A percentile compares a stretch with the other conserved stretches of the same genome.
Evolutionary conservation across 2,888 invertebrate genomes (phyloP).

Genomic region (Chydorus sphaericus): DNA sequence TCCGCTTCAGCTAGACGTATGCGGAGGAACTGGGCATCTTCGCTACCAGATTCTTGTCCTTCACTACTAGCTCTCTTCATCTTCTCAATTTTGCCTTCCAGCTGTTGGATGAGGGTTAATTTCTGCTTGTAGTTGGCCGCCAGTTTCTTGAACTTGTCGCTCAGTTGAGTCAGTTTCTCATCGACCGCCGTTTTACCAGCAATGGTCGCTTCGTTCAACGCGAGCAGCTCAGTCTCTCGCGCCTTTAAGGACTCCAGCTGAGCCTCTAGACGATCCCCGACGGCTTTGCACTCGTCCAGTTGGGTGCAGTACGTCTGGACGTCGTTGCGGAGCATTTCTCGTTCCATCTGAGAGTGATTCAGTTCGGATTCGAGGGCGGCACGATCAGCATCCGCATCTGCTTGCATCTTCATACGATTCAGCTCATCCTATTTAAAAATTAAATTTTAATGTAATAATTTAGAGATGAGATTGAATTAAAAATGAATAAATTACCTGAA

Average conservation of each 20-base stretch:
- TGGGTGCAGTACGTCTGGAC: not conserved
- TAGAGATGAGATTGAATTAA: not conserved
- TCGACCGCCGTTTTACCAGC: not conserved
- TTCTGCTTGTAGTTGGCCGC: conserved; percentile 48
- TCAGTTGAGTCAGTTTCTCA: conserved; percentile 68
- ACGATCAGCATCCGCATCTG: not conserved
- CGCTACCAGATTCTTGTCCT: not conserved
- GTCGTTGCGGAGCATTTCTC: conserved; percentile 5
- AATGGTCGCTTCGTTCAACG: not conserved
- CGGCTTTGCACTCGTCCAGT: not conserved
- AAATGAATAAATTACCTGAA: not conserved
- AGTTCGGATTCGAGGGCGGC: not conserved
- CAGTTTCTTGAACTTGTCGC: conserved; percentile 51
- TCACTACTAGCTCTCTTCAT: not conserved
- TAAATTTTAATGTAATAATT: not conserved
- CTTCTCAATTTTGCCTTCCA: conserved; percentile 13
- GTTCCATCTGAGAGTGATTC: not conserved
- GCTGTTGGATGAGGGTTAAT: conserved; percentile 10
- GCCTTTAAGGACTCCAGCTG: conserved; percentile 31
- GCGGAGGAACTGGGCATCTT: conserved; percentile 1
- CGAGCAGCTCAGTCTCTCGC: not conserved
- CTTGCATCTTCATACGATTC: conserved; percentile 1
- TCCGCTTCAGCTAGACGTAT: conserved; percentile 26
- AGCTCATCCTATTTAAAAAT: not conserved
- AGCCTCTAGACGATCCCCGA: conserved; percentile 31